Conservation (phyloP, 2,797 vertebrate species). For the Schizothorax lantsangensis region DNA sequence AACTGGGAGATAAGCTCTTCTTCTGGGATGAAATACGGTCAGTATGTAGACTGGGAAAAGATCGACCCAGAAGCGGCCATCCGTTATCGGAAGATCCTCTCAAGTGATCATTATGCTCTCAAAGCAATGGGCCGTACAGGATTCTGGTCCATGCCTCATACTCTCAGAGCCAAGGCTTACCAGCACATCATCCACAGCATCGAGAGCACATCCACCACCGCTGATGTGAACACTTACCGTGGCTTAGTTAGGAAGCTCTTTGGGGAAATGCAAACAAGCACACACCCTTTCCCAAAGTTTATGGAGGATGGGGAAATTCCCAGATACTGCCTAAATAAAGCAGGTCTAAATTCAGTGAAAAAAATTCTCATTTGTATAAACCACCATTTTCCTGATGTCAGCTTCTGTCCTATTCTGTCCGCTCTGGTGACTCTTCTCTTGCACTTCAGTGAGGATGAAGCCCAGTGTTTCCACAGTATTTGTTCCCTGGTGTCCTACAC, state of each 20-base stretch:
- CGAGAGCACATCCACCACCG: slow-evolving; percentile 70
- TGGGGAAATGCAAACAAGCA: slow-evolving; percentile 74
- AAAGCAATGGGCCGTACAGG: slow-evolving; percentile 84
- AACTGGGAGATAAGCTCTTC: slow-evolving; percentile 79
- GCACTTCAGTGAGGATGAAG: slow-evolving; percentile 87
- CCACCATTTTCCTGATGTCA: slow-evolving; percentile 82
- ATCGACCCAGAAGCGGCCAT: slow-evolving; percentile 72
- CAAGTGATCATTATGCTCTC: slow-evolving; percentile 73
- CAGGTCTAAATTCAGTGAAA: slow-evolving; percentile 81
- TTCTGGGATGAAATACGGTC: slow-evolving; percentile 78
- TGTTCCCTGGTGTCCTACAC: slow-evolving; percentile 82
- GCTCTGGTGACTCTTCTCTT: slow-evolving; percentile 84
- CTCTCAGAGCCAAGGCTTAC: slow-evolving; percentile 82
- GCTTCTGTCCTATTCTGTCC: slow-evolving; percentile 84
- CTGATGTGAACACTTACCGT: slow-evolving; percentile 77
- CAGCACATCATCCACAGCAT: slow-evolving; percentile 83
- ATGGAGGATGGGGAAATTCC: slow-evolving; percentile 84
- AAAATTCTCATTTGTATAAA: slow-evolving; percentile 85
- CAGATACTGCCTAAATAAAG: slow-evolving; percentile 84
- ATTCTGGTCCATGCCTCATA: slow-evolving; percentile 80
- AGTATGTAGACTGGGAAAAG: slow-evolving; percentile 88
- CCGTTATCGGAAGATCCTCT: slow-evolving; percentile 71
- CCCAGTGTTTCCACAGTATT: slow-evolving; percentile 85
- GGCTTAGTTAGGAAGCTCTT: slow-evolving; percentile 78
- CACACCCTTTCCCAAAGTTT: slow-evolving; percentile 83